Base-by-base conservation (phyloP, 2,113 vertebrate species). In the Neotoma lepida region DNA sequence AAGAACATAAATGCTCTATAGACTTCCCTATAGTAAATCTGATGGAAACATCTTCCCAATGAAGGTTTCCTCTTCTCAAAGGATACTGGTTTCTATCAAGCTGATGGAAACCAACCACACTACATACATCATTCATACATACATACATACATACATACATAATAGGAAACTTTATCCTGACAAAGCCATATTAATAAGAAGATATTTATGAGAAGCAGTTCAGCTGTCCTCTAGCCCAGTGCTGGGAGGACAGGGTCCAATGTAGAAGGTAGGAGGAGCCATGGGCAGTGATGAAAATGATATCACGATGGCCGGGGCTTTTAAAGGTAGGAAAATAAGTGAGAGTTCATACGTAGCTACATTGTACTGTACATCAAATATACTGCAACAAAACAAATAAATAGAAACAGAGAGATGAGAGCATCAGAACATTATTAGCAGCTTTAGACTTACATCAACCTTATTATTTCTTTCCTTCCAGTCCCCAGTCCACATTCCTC, bases 331-430 rank as follows among this genome's bases (percentile, higher is more conserved):
- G 86, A 58, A 94, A 88, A 85, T 68, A 33, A 95, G 64, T 2
- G 28, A 66, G 14, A 90, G 44, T 68, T 86, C n/a, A 70, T 33
- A 89, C 49, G 28, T 68, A 39, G 51, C 14, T 70, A 22, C 63
- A 70, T 80, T 85, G 71, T 54, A 33, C n/a, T 82, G 22, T 30
- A 6, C 5, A 44, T 76, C 54, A 90, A 49, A 58, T 86, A 76
- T 46, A 63, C 33, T 15, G 77, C 51, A 93, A 35, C 33, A 68
- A 88, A 94, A 46, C 41, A 91, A 88, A 91, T 70, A 44, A 89
- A 3, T 39, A 39, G 24, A 71, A 93, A 22, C 4, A 41, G 20
- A 64, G 1, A 44, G 2, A 8, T 46, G 41, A 94, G 54, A 94
- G 56, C 44, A 92, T 91, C 39, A 70, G 41, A 74, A 94, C 94